Conservation (phyloP, 2,888 invertebrate genomes). For the Heliothis peltigera region DNA sequence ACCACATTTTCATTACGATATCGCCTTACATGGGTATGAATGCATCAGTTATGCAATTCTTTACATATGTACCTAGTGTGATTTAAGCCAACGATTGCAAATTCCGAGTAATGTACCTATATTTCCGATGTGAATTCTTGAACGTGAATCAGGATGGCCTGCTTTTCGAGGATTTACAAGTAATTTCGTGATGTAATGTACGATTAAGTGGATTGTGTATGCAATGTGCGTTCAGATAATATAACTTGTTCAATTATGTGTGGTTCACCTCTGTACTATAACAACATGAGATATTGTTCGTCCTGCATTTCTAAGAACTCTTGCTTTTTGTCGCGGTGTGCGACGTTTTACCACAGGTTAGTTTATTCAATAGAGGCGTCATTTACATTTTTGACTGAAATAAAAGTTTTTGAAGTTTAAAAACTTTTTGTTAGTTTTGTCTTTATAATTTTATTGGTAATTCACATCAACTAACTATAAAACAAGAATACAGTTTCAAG, state of each 20-base stretch:
- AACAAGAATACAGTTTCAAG: not conserved
- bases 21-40: slow-evolving; percentile 37
- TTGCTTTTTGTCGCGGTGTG: not conserved
- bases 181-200: slow-evolving; percentile 60
- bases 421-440: no score
- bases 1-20: slow-evolving; percentile 32
- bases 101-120: slow-evolving; percentile 64
- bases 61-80: slow-evolving; percentile 57
- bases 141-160: slow-evolving; percentile 71
- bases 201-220: slow-evolving; percentile 52
- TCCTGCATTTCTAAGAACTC: slow-evolving; percentile 25
- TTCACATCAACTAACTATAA: not conserved
- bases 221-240: slow-evolving; percentile 37
- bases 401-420: no score
- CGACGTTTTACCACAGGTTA: slow-evolving; percentile 4
- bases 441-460: not conserved
- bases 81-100: slow-evolving; percentile 66
- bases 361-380: not conserved
- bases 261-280: slow-evolving; percentile 12
- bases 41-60: slow-evolving; percentile 49
- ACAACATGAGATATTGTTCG: slow-evolving; percentile 11
- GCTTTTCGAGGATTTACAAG: slow-evolving; percentile 63
- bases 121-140: slow-evolving; percentile 61
- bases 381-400: no score
- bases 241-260: slow-evolving; percentile 14